These are phyloP conservation scores for Augochlora pura DNA, from an alignment of 1,140 invertebrate genomes.

Conservation along the genomic window DNA sequence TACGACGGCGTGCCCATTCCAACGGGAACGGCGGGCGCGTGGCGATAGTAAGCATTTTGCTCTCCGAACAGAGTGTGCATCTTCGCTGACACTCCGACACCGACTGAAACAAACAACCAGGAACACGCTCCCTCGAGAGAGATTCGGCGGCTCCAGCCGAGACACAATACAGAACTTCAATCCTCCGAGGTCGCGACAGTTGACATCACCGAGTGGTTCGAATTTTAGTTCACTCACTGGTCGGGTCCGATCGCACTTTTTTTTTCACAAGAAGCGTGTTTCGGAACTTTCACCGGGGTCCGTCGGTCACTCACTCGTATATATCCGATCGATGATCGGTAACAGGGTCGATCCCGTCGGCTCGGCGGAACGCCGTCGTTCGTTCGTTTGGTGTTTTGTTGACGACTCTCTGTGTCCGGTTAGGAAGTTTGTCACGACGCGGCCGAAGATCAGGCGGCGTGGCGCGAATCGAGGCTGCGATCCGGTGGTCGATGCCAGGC, in stretches of 20 bases:
- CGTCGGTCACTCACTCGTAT: too few relatives aligned
- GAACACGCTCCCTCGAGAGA: neutral
- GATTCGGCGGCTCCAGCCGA: neutral
- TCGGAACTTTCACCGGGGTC: too few relatives aligned
- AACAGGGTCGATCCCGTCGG: constrained; percentile 18
- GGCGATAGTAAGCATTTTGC: constrained; percentile 87
- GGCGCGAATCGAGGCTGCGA: constrained; percentile 51
- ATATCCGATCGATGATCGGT: constrained; percentile 7
- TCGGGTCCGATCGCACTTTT: constrained; percentile 7
- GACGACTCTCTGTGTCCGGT: constrained; percentile 16
- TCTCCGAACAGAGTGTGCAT: constrained; percentile 95
- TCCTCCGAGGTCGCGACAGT: neutral
- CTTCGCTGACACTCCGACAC: constrained; percentile 33
- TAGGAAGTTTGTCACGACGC: constrained; percentile 4
- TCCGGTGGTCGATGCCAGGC: constrained; percentile 58
- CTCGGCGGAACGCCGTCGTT: neutral
- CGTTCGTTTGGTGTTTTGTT: constrained; percentile 46
- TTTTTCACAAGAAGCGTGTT: too few relatives aligned
- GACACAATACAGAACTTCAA: neutral
- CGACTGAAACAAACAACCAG: neutral
- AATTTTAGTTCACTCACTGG: constrained; percentile 29
- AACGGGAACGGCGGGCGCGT: constrained; percentile 76
- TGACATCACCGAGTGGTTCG: neutral
- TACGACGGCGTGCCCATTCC: constrained; percentile 75
- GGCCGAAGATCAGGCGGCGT: constrained; percentile 19